Base-by-base conservation (phyloP, 1,140 invertebrate genomes). In the Bombus soroeensis region DNA sequence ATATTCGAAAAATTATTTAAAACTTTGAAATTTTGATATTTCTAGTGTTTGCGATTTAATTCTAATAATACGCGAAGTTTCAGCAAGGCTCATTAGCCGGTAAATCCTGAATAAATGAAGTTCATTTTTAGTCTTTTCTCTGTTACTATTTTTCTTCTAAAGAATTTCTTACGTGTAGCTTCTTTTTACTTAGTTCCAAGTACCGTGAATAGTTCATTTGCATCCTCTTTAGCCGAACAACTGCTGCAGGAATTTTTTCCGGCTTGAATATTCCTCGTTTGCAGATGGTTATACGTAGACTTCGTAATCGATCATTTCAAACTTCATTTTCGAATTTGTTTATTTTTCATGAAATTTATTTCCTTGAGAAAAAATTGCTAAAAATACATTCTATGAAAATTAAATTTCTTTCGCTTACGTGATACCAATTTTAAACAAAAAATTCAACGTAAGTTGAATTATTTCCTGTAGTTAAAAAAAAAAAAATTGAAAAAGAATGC, bases 181-280 rank as follows among this genome's bases (percentile, higher is more conserved):
- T 34, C 73, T 75, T 75, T 32, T 47, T 32, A 22, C 53, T 28
- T 39, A 25, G 25, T 28, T 15, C 13, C 25, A 39, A 72, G 25
- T n/a, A 57, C 25, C 13, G 28, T 77, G 57, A 77, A 77, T 59
- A 62, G 75, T 77, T 77, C 57, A 77, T 77, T 62, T 77, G 57
- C 75, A 77, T 77, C 34, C 57, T 39, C 25, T 37, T 39, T 28
- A 41, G 18, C 8, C 57, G 57, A n/a, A 62, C 57, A 57, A 59
- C 57, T 37, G 75, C 59, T 15, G 4, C 15, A 28, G n/a, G 13
- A 41, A 77, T 64, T 64, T 62, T 59, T 77, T 32, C 28, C 57
- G 2, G 37, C 9, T 41, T 62, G 28, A 37, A 62, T 59, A 47
- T 62, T n/a, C 34, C 43, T 47, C 41, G 43, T 74, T 32, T 32